Conservation (phyloP, 2,113 vertebrate species). For the Bufo bufo region DNA sequence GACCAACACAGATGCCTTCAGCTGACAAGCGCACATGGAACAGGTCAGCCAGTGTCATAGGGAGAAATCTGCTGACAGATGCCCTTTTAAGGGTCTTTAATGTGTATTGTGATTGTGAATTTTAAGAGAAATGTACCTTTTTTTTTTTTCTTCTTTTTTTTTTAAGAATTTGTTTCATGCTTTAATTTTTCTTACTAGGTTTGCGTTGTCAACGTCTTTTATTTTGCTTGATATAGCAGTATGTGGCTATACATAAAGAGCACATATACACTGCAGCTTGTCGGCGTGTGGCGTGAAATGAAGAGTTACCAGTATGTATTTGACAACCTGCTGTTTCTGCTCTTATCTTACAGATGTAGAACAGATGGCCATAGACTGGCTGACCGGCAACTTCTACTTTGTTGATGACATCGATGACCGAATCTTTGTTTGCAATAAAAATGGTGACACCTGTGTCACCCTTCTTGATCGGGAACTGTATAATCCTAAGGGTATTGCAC, state of each 20-base stretch:
- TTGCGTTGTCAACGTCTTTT: not conserved
- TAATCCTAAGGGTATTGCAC: conserved; percentile 93
- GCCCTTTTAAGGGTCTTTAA: too few species aligned
- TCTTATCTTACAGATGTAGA: conserved; percentile 83
- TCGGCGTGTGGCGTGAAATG: not conserved
- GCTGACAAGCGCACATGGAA: too few species aligned
- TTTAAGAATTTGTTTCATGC: not conserved
- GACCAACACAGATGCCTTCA: too few species aligned
- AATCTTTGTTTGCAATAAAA: conserved; percentile 95
- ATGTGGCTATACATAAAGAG: not conserved
- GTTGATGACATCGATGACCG: conserved; percentile 95
- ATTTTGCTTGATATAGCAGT: too few species aligned
- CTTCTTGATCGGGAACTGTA: conserved; percentile 94
- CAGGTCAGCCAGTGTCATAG: too few species aligned
- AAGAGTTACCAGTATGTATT: conserved; percentile 39
- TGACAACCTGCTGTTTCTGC: conserved; percentile 23
- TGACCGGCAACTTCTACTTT: conserved; percentile 98
- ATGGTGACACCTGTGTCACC: conserved; percentile 90
- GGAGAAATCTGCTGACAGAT: too few species aligned
- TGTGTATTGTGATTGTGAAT: too few species aligned
- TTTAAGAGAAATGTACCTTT: too few species aligned
- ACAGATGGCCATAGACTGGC: conserved; percentile 98
- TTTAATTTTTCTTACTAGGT: not conserved
- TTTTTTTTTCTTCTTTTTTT: too few species aligned
- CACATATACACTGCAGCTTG: not conserved